These are phyloP conservation scores for Urophycis tenuis DNA, from an alignment of 2,797 vertebrate species.

Conservation along the genomic window DNA sequence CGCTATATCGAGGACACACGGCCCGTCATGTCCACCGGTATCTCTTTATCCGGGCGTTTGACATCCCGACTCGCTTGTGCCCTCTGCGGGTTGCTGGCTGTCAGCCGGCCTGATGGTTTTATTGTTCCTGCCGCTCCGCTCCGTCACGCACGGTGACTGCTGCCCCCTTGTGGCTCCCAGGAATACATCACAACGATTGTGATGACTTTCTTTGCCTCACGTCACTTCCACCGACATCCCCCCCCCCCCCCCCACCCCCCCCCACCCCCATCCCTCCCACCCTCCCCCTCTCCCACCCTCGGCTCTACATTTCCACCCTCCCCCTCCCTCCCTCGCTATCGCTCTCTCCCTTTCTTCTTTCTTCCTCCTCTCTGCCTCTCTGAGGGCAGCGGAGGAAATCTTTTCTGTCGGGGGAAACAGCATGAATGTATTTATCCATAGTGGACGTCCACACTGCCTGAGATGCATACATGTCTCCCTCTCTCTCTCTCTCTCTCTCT, in stretches of 20 bases:
- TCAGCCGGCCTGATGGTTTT: slow-evolving; percentile 57
- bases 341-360: slow-evolving; percentile 35
- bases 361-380: slow-evolving; percentile 39
- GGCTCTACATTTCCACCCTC: not conserved
- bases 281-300: not conserved
- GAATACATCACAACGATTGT: slow-evolving; percentile 2
- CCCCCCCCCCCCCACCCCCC: not conserved
- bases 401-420: slow-evolving; percentile 46
- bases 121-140: slow-evolving; percentile 44
- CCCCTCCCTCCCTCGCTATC: slow-evolving; percentile 12
- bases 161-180: slow-evolving; percentile 63
- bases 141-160: slow-evolving; percentile 26
- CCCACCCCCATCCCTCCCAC: not conserved
- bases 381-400: slow-evolving; percentile 43
- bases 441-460: slow-evolving; percentile 39
- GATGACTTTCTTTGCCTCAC: slow-evolving; percentile 6
- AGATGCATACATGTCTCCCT: slow-evolving; percentile 45
- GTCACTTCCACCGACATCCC: slow-evolving; percentile 21
- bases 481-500: slow-evolving; percentile 31
- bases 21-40: slow-evolving; percentile 62
- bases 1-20: slow-evolving; percentile 67
- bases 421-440: slow-evolving; percentile 41
- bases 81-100: slow-evolving; percentile 59
- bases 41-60: slow-evolving; percentile 64
- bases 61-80: slow-evolving; percentile 60